Evolutionary conservation across 2,888 invertebrate genomes (phyloP).

Genomic region (Nezara viridula): DNA sequence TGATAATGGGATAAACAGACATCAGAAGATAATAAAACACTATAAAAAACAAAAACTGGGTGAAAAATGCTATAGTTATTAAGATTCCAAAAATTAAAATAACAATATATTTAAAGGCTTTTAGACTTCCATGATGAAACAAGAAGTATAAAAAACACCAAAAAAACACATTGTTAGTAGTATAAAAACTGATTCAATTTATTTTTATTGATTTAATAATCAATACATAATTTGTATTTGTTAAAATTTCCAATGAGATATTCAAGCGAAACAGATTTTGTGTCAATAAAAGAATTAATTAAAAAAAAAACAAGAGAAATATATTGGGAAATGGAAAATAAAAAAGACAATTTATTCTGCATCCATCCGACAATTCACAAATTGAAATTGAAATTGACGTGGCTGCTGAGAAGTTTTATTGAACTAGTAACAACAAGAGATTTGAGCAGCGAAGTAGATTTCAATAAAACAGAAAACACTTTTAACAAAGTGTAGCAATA

Average conservation of each 20-base stretch:
- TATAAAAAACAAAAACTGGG: no score
- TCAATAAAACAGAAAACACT: not conserved
- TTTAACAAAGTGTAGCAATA: not conserved
- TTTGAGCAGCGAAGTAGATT: not conserved
- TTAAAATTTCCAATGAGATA: not conserved
- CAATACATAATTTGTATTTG: not conserved
- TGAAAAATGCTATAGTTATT: not conserved
- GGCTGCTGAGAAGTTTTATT: not conserved
- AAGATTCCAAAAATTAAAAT: not conserved
- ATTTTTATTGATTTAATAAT: not conserved
- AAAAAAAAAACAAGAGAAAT: not conserved
- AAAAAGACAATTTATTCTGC: not conserved
- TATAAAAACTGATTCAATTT: not conserved
- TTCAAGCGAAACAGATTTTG: not conserved
- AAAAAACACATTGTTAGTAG: not conserved
- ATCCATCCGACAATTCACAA: conserved; percentile 24
- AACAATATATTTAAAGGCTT: not conserved
- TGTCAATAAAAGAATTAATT: not conserved
- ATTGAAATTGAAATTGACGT: not conserved
- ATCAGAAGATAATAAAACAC: not conserved
- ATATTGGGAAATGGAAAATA: not conserved
- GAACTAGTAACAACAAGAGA: not conserved
- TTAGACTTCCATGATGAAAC: not conserved
- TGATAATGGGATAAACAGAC: no score
- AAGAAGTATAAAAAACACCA: not conserved